phyloP scores from a whole-genome alignment of 2,888 invertebrate genomes.

The Auanema freiburgensis region DNA sequence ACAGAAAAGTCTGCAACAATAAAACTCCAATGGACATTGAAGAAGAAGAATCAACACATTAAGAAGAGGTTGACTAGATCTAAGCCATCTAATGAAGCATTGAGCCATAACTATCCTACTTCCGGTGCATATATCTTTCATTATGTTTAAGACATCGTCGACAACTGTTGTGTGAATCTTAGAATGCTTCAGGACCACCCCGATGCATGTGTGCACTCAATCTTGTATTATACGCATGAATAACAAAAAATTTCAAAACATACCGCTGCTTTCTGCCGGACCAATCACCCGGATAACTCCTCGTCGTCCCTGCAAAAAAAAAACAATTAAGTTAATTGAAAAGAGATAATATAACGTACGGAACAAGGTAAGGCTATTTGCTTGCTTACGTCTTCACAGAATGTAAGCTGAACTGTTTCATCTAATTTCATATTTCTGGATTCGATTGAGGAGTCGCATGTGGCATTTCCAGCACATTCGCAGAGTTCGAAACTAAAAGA shows the following conservation, averaged over 20 bases:
- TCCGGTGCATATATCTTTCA: too few relatives aligned
- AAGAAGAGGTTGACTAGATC: too few relatives aligned
- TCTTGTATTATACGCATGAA: too few relatives aligned
- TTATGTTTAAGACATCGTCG: too few relatives aligned
- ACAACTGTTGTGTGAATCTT: too few relatives aligned
- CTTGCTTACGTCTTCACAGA: conserved; percentile 11
- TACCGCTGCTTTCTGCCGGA: conserved; percentile 14
- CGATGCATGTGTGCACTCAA: too few relatives aligned
- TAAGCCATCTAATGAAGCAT: too few relatives aligned
- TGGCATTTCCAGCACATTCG: conserved; percentile 11
- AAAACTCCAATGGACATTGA: too few relatives aligned
- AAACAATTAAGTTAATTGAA: not conserved
- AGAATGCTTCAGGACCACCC: too few relatives aligned
- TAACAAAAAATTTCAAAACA: not conserved
- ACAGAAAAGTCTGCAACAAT: too few relatives aligned
- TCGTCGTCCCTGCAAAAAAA: conserved; percentile 9
- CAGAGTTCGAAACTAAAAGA: conserved; percentile 14
- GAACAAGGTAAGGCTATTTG: conserved; percentile 8
- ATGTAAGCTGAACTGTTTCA: conserved; percentile 12
- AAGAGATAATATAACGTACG: not conserved
- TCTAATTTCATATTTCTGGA: conserved; percentile 16
- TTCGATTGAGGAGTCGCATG: conserved; percentile 16
- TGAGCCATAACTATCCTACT: too few relatives aligned
- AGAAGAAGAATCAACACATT: too few relatives aligned
- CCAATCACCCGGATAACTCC: conserved; percentile 18